Percentiles rank a stretch among this genome's conserved stretches.
phyloP scores from a whole-genome alignment of 2,797 vertebrate species.

The Enteromius treurensis region DNA sequence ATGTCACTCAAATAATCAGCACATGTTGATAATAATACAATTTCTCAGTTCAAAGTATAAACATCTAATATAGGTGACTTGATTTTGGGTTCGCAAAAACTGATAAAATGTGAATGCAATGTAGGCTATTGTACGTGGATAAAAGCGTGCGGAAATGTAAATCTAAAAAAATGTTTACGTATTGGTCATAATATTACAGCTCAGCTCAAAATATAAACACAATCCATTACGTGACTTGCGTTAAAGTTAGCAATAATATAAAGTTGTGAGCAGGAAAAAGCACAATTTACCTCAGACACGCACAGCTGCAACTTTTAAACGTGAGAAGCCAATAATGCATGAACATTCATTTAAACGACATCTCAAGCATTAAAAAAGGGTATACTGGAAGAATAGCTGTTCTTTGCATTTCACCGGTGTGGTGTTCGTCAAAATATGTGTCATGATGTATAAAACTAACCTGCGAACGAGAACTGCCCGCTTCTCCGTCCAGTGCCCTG shows the following conservation, averaged over 20 bases:
- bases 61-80: no score
- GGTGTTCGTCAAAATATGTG: neutral
- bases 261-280: neutral
- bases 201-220: neutral
- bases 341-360: neutral
- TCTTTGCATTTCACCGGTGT: neutral
- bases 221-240: no score
- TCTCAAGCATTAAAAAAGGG: neutral
- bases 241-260: neutral
- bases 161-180: neutral
- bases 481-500: neutral
- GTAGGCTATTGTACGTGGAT: neutral
- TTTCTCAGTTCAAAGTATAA: no score
- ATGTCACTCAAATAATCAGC: neutral
- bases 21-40: no score
- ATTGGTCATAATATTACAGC: neutral
- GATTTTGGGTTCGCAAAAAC: no score
- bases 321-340: neutral
- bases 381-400: neutral
- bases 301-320: neutral
- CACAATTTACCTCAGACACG: neutral
- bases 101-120: no score
- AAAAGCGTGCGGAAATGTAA: neutral
- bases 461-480: neutral
- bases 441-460: constrained; percentile 3